Conservation (phyloP, 2,888 invertebrate genomes). For the Pristionchus japonicus region DNA sequence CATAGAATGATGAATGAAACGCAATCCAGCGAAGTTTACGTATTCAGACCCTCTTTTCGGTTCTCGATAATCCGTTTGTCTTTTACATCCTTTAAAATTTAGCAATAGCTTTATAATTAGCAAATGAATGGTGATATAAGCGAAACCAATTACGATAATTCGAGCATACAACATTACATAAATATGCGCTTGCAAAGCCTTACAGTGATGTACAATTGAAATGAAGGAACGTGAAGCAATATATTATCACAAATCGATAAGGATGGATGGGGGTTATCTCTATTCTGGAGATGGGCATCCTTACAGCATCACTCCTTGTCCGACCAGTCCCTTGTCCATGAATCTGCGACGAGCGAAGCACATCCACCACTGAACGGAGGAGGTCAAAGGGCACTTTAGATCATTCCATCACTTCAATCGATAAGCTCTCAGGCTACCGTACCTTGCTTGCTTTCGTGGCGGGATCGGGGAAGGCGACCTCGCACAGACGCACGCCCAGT, state of each 20-base stretch:
- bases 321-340: conserved; percentile 97
- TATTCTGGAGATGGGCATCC: neutral
- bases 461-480: conserved; percentile 87
- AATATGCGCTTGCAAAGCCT: neutral
- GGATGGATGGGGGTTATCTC: neutral
- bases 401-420: neutral
- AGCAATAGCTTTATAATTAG: neutral
- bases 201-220: conserved; percentile 16
- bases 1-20: too few relatives aligned
- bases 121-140: neutral
- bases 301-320: conserved; percentile 81
- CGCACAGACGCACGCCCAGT: conserved; percentile 90
- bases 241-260: neutral
- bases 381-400: neutral
- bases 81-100: neutral
- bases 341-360: conserved; percentile 99
- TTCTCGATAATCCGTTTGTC: too few relatives aligned
- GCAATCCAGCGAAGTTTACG: too few relatives aligned
- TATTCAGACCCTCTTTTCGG: too few relatives aligned
- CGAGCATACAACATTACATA: neutral
- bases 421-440: conserved; percentile 34
- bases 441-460: conserved; percentile 93
- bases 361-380: conserved; percentile 88
- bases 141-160: neutral
- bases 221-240: neutral